These are phyloP conservation scores for Phallusia fumigata DNA, from an alignment of 23 tunicate species.

Conservation along the genomic window DNA sequence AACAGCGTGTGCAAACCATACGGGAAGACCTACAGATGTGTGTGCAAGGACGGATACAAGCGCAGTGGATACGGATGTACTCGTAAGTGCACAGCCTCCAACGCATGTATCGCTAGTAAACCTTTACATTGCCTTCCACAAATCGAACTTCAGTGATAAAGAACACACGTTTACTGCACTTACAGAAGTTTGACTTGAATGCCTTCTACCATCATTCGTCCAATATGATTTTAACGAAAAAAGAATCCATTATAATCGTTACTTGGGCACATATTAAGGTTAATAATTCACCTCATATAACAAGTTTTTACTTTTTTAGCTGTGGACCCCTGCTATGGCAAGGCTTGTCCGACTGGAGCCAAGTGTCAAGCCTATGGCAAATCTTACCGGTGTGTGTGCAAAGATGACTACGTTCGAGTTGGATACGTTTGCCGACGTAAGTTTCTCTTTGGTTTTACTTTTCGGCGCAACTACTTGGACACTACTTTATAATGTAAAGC, in stretches of 20 bases:
- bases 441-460: neutral
- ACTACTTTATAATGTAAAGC: no score
- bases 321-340: neutral
- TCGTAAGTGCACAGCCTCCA: neutral
- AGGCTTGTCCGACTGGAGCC: neutral
- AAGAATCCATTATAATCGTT: no score
- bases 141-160: no score
- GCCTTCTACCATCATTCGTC: no score
- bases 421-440: slow-evolving; percentile 8
- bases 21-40: neutral
- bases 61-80: neutral
- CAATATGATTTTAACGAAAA: no score
- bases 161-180: no score
- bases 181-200: no score
- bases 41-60: slow-evolving; percentile 6
- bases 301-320: neutral
- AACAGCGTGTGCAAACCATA: neutral
- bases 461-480: no score
- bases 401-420: neutral
- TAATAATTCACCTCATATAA: no score
- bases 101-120: neutral
- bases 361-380: neutral
- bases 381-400: neutral
- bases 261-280: no score
- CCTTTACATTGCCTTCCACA: no score